Base-by-base conservation (phyloP, 1,140 invertebrate species). In the Tribolium castaneum region DNA sequence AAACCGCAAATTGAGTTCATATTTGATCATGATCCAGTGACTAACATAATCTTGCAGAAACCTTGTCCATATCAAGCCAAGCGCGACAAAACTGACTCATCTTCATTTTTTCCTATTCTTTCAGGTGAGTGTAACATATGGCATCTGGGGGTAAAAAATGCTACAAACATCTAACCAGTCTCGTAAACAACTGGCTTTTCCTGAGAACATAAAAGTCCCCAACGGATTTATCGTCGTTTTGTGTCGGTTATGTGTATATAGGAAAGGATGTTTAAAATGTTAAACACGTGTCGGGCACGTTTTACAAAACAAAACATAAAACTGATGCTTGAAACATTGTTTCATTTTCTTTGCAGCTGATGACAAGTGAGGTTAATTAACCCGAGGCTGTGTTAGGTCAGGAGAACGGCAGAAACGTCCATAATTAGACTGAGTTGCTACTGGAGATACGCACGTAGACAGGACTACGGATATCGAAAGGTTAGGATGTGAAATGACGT, bases 221-320 rank as follows among this genome's bases (percentile, higher is more conserved):
- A 14, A 66, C 30, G 35, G 30, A 66, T 66, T 66, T 66, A 62
- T 62, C 22, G 56, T 30, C 16, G 12, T 56, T 70, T 70, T 70
- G 39, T 70, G 39, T 70, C 39, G 30, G 62, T 70, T 14, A 35
- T 51, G 70, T 73, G 49, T 73, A 54, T 50, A n/a, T 16, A 45
- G n/a, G 6, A 73, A 19, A 73, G 71, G 71, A 73, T 73, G 71
- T 73, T 73, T 73, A 52, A 73, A 73, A 73, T 73, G 71, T 73
- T 73, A 30, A 73, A 66, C 59, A 66, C 59, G 30, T 66, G 59
- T 66, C 30, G 59, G 59, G 59, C 59, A 66, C 59, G 30, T 66
- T 66, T 66, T 45, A 45, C 9, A 45, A 45, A 45, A 45, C 9
- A 45, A 45, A 45, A 45, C 2, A 45, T 45, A 45, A 6, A 45